These are phyloP conservation scores for Ganaspis brasiliensis DNA, from an alignment of 2,888 invertebrate genomes.

Conservation along the genomic window DNA sequence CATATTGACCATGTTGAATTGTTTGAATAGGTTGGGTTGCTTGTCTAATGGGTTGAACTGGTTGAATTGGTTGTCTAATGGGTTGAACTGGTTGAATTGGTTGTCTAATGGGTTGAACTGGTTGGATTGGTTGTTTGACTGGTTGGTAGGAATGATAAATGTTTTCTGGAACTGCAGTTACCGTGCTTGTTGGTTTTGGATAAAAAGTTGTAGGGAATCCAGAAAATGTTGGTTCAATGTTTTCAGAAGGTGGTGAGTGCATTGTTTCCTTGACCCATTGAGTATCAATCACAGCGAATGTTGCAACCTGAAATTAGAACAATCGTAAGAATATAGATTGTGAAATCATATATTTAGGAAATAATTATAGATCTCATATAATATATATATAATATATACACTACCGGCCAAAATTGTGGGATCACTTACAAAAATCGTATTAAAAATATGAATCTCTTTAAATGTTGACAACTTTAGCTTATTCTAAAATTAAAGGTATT, in stretches of 20 bases:
- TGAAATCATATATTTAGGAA: too few relatives aligned
- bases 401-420: too few relatives aligned
- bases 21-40: not conserved
- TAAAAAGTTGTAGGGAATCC: conserved; percentile 7
- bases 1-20: not conserved
- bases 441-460: too few relatives aligned
- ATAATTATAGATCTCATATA: too few relatives aligned
- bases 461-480: too few relatives aligned
- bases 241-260: conserved; percentile 49
- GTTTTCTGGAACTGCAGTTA: not conserved
- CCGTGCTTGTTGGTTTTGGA: not conserved
- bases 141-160: not conserved
- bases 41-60: not conserved
- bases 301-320: conserved; percentile 70
- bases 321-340: too few relatives aligned
- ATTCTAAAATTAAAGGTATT: too few relatives aligned
- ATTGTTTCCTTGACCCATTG: conserved; percentile 70
- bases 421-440: too few relatives aligned
- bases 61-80: not conserved
- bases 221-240: not conserved
- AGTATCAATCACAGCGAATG: conserved; percentile 72
- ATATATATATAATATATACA: too few relatives aligned
- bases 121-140: not conserved
- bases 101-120: not conserved
- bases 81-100: not conserved